Evolutionary conservation across 2,113 vertebrate species (phyloP).

Genomic region (Lucifuga dentata): DNA sequence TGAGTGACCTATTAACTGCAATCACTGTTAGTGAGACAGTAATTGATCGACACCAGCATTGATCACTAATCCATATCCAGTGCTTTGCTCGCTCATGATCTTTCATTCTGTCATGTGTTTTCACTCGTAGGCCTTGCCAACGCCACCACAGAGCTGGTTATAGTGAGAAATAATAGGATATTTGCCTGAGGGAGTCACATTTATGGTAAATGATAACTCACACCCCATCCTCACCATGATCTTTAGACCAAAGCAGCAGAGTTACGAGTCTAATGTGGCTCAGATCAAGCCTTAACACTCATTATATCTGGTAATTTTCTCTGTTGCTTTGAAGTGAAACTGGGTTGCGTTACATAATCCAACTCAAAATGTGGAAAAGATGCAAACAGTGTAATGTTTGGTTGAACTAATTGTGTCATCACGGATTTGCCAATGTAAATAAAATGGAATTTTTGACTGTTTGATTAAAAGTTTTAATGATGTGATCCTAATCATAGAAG

Average conservation of each 20-base stretch:
- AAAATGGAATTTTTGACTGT: neutral
- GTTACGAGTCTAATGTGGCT: neutral
- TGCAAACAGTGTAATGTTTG: neutral
- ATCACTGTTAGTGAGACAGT: too few relatives aligned
- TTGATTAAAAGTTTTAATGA: constrained; percentile 39
- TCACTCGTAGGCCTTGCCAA: too few relatives aligned
- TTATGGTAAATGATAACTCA: constrained; percentile 24
- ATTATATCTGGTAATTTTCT: neutral
- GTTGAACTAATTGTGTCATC: constrained; percentile 16
- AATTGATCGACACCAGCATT: too few relatives aligned
- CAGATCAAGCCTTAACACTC: constrained; percentile 12
- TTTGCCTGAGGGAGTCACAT: constrained; percentile 30
- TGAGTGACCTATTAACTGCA: too few relatives aligned
- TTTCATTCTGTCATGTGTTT: too few relatives aligned
- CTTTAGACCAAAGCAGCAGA: constrained; percentile 7
- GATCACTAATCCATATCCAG: too few relatives aligned
- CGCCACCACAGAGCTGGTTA: constrained; percentile 13
- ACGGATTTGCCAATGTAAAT: constrained; percentile 15
- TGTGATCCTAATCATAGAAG: constrained; percentile 21
- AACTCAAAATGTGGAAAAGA: constrained; percentile 14
- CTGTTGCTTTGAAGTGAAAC: constrained; percentile 3
- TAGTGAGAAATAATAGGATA: constrained; percentile 18
- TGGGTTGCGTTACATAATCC: constrained; percentile 7
- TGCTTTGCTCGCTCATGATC: too few relatives aligned
- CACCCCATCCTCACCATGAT: neutral